Conservation (phyloP, 1,140 invertebrate genomes). For the Coenobita brevimanus region DNA sequence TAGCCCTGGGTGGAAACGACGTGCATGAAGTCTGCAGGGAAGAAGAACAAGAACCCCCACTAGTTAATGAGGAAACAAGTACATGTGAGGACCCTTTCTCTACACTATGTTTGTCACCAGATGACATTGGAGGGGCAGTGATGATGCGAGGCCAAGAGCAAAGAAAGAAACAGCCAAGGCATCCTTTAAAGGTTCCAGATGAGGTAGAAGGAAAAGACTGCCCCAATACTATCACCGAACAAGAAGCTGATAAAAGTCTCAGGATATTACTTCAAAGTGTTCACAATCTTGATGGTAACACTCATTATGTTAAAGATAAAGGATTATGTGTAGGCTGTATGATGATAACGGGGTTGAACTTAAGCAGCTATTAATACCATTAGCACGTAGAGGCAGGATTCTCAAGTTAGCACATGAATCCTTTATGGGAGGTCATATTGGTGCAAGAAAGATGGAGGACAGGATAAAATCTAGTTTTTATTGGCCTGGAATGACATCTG, state of each 20-base stretch:
- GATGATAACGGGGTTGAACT: not conserved
- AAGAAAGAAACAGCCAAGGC: no score
- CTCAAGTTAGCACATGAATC: constrained; percentile 1
- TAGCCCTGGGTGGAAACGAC: no score
- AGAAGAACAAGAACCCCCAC: not conserved
- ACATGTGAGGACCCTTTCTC: not conserved
- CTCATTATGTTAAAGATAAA: no score
- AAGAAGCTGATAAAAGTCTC: no score
- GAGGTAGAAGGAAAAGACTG: not conserved
- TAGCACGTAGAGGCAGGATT: not conserved
- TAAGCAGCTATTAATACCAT: not conserved
- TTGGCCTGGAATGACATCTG: not conserved
- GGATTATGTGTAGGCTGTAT: not conserved
- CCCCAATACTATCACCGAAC: not conserved
- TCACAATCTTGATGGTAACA: no score
- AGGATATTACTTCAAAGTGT: no score
- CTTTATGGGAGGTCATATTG: not conserved
- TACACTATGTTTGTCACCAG: not conserved
- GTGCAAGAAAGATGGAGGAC: not conserved
- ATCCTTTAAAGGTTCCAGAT: not conserved
- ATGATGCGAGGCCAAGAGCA: not conserved
- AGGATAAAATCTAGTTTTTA: not conserved
- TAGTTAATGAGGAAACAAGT: not conserved
- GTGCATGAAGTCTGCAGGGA: not conserved
- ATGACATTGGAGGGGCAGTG: not conserved